These are phyloP conservation scores for Cheilosia impressa DNA, from an alignment of 2,888 invertebrate genomes.

Conservation along the genomic window DNA sequence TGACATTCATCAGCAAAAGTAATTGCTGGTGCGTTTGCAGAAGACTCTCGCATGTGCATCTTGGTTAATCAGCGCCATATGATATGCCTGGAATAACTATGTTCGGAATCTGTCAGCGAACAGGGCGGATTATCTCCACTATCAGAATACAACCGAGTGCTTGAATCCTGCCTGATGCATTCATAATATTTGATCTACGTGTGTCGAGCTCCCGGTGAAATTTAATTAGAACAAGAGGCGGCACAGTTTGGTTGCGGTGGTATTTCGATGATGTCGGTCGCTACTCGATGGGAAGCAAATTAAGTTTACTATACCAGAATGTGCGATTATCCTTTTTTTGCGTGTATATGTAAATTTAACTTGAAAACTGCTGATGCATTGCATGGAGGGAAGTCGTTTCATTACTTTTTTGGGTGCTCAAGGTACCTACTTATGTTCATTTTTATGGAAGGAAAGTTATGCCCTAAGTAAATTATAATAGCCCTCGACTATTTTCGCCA, in stretches of 20 bases:
- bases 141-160: neutral
- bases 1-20: constrained; percentile 31
- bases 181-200: constrained; percentile 68
- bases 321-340: constrained; percentile 42
- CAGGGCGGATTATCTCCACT: constrained; percentile 5
- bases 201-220: constrained; percentile 27
- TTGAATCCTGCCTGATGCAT: constrained; percentile 46
- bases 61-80: constrained; percentile 37
- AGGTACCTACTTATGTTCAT: too few species aligned
- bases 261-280: neutral
- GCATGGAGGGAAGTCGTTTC: too few species aligned
- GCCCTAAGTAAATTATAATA: too few species aligned
- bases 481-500: too few species aligned
- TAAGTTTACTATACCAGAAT: constrained; percentile 25
- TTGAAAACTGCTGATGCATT: neutral
- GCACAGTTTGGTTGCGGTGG: neutral
- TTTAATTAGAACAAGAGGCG: constrained; percentile 43
- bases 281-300: constrained; percentile 20
- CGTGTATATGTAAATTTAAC: constrained; percentile 29
- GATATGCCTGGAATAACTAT: constrained; percentile 29
- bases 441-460: too few species aligned
- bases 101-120: constrained; percentile 24
- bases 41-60: constrained; percentile 3
- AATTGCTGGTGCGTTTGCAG: constrained; percentile 34
- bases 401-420: too few species aligned